A percentile compares a stretch with the other conserved stretches of the same genome.
Conservation (phyloP, 2,113 vertebrate species). For the Antechinus flavipes region DNA sequence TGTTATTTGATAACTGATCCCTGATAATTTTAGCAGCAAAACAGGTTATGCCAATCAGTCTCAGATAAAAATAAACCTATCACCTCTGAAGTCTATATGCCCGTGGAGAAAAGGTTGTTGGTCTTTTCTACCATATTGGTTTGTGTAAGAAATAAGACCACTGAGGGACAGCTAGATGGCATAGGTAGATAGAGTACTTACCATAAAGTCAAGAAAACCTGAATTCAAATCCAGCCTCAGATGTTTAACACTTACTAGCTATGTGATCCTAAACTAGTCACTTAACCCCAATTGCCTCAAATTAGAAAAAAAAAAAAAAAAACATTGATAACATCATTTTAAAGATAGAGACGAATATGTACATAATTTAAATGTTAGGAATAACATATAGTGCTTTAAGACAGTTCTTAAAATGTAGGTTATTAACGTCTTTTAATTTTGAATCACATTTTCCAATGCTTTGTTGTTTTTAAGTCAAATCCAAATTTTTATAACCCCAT, state of each 20-base stretch:
- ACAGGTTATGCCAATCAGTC: not conserved
- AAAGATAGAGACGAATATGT: not conserved
- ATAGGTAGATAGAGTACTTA: no score
- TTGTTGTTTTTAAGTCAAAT: not conserved
- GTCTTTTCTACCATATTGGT: not conserved
- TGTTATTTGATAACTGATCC: not conserved
- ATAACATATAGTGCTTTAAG: not conserved
- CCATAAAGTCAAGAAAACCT: no score
- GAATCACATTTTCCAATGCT: not conserved
- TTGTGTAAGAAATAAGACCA: not conserved
- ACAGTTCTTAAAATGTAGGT: not conserved
- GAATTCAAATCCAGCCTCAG: no score
- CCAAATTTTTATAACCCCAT: not conserved
- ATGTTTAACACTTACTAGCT: no score
- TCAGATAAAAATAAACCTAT: not conserved
- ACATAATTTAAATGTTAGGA: not conserved
- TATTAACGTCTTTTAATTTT: not conserved
- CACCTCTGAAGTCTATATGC: not conserved
- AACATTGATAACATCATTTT: not conserved
- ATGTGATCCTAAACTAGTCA: no score
- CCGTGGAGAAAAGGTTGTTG: not conserved
- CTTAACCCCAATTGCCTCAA: no score
- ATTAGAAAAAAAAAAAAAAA: not conserved
- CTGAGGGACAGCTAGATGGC: not conserved
- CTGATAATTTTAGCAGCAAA: not conserved